Evolutionary conservation across 35 echinoderm and acorn worm genomes (phyloP).

Genomic region (Apostichopus japonicus): DNA sequence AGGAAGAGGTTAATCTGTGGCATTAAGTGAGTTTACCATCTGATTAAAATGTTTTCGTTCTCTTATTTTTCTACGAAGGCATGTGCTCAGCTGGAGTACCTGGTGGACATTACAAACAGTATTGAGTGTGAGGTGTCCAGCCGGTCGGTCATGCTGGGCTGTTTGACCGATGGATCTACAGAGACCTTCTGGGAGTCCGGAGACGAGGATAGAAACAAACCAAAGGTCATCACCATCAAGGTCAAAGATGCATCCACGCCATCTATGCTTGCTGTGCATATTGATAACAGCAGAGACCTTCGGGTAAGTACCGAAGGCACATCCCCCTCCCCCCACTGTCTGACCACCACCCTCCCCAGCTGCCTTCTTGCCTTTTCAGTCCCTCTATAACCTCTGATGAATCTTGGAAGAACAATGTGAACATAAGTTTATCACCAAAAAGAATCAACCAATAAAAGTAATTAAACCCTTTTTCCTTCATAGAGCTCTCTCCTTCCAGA

Average conservation of each 20-base stretch:
- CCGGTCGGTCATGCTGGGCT: conserved; percentile 83
- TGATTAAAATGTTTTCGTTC: too few species aligned
- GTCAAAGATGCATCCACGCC: conserved; percentile 65
- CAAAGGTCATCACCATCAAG: conserved; percentile 84
- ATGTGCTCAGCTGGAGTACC: conserved; percentile 69
- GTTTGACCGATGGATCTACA: conserved; percentile 91
- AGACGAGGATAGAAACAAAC: conserved; percentile 96
- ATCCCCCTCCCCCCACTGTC: too few species aligned
- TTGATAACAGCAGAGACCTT: conserved; percentile 94
- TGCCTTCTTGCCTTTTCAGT: too few species aligned
- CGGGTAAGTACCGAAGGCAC: conserved; percentile 55
- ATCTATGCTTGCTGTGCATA: conserved; percentile 80
- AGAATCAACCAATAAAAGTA: too few species aligned
- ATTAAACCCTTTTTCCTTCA: too few species aligned
- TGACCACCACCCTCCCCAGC: too few species aligned
- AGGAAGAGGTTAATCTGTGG: too few species aligned
- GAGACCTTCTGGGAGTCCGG: conserved; percentile 99
- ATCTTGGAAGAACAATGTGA: too few species aligned
- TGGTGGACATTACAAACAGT: conserved; percentile 78
- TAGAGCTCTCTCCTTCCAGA: too few species aligned
- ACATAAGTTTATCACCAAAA: too few species aligned
- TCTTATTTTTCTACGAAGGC: not conserved
- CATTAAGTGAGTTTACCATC: too few species aligned
- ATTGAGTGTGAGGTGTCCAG: conserved; percentile 91
- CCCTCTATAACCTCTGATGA: too few species aligned